A percentile compares a stretch with the other conserved stretches of the same genome.
Conservation (phyloP, 2,113 vertebrate species). For the Lipophrys pholis region DNA sequence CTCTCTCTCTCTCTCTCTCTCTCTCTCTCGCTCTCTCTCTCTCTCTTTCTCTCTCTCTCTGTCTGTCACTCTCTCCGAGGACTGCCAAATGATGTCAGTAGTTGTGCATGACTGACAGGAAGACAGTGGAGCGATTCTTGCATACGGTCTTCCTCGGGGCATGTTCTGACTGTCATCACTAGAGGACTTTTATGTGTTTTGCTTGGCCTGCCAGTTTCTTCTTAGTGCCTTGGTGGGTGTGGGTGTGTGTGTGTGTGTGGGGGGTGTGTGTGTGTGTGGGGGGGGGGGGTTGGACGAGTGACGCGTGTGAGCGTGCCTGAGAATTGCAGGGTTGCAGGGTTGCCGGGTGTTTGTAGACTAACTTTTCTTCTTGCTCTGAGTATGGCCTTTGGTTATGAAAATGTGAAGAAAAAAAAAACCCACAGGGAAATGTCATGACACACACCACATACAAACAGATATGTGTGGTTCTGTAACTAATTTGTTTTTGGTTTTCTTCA, state of each 20-base stretch:
- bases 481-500: slow-evolving; percentile 82
- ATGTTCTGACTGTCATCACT: slow-evolving; percentile 79
- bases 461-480: slow-evolving; percentile 40
- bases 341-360: slow-evolving; percentile 17
- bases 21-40: slow-evolving; percentile 40
- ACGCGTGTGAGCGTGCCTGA: background rate
- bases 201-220: slow-evolving; percentile 80
- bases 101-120: slow-evolving; percentile 81
- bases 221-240: slow-evolving; percentile 58
- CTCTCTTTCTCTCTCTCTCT: slow-evolving; percentile 32
- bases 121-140: slow-evolving; percentile 65
- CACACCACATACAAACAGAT: slow-evolving; percentile 2
- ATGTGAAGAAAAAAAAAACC: background rate
- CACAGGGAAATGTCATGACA: no score
- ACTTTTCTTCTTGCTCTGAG: slow-evolving; percentile 14
- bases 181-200: slow-evolving; percentile 66
- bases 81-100: slow-evolving; percentile 74
- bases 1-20: slow-evolving; percentile 45
- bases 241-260: no score
- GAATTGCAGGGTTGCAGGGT: background rate
- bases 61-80: slow-evolving; percentile 59
- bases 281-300: no score
- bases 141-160: slow-evolving; percentile 73
- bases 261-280: no score
- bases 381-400: slow-evolving; percentile 21